Percentiles rank a stretch among this genome's conserved stretches.
Conservation (phyloP, 2,797 vertebrate genomes). For the Taeniopygia guttata region DNA sequence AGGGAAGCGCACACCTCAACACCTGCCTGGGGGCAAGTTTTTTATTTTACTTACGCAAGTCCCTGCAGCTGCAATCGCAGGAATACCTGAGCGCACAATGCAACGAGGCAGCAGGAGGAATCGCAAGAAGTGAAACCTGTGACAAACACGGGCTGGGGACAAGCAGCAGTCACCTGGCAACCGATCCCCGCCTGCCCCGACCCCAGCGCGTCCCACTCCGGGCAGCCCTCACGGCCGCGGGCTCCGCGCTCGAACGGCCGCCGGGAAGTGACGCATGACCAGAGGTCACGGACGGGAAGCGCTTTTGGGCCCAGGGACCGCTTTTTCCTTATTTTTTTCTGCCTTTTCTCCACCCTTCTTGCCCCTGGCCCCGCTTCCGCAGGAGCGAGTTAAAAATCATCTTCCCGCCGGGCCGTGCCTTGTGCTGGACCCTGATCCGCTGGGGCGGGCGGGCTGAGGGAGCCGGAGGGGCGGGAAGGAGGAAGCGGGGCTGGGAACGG, state of each 20-base stretch:
- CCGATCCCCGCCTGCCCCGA: neutral
- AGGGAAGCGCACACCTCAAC: neutral
- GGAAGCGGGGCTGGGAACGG: neutral
- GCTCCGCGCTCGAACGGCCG: neutral
- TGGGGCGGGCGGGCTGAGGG: neutral
- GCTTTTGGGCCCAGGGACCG: neutral
- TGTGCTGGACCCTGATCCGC: too few species aligned
- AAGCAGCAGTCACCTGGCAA: neutral
- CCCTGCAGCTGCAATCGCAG: neutral
- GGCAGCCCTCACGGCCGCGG: neutral
- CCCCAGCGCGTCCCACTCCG: neutral
- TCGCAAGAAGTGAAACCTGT: neutral
- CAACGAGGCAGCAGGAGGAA: neutral
- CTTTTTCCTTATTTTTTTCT: neutral
- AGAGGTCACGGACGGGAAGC: neutral
- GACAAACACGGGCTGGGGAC: neutral
- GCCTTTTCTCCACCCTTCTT: neutral
- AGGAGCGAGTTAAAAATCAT: neutral
- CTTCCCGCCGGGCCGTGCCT: neutral
- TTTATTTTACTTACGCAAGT: neutral
- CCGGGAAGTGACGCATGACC: conserved; percentile 1
- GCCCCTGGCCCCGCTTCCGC: too few species aligned
- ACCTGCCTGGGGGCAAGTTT: neutral
- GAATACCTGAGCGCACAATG: neutral
- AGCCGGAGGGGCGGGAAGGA: neutral